Evolutionary conservation across 2,888 invertebrate genomes (phyloP).

Genomic region (Hirtodrosophila trivittata): DNA sequence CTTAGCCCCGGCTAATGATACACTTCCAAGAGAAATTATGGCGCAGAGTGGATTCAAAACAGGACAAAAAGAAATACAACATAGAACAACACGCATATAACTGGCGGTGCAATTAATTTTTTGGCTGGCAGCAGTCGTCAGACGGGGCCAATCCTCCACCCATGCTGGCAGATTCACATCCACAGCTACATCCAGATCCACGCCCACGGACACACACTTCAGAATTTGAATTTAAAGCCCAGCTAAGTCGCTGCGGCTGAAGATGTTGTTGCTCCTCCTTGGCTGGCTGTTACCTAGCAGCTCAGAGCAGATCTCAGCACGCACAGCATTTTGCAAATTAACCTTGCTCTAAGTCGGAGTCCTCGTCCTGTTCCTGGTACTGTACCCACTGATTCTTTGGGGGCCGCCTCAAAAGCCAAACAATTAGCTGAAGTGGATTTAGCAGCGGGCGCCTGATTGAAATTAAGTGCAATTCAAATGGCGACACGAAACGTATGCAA

Average conservation of each 20-base stretch:
- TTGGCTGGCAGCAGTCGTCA: constrained; percentile 8
- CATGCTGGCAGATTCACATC: no score
- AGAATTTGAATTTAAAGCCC: constrained; percentile 69
- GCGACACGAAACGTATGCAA: constrained; percentile 74
- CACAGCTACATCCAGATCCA: not conserved
- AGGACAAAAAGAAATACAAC: constrained; percentile 16
- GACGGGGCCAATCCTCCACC: not conserved
- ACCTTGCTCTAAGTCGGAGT: constrained; percentile 28
- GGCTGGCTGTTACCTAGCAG: constrained; percentile 65
- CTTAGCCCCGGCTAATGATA: constrained; percentile 68
- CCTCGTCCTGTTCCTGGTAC: not conserved
- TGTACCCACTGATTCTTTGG: constrained; percentile 1
- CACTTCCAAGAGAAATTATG: constrained; percentile 56
- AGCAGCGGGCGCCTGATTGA: constrained; percentile 76
- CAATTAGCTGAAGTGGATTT: constrained; percentile 75
- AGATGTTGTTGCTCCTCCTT: constrained; percentile 36
- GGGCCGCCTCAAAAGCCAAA: constrained; percentile 57
- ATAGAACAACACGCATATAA: constrained; percentile 21
- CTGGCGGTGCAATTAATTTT: constrained; percentile 71
- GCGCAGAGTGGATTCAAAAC: constrained; percentile 48
- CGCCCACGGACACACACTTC: constrained; percentile 27
- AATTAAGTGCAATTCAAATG: constrained; percentile 77
- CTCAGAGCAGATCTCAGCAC: constrained; percentile 26
- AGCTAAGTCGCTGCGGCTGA: constrained; percentile 56
- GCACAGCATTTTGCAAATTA: constrained; percentile 66